Conservation (phyloP, 2,888 invertebrate species). For the Aleiodes testaceus region DNA sequence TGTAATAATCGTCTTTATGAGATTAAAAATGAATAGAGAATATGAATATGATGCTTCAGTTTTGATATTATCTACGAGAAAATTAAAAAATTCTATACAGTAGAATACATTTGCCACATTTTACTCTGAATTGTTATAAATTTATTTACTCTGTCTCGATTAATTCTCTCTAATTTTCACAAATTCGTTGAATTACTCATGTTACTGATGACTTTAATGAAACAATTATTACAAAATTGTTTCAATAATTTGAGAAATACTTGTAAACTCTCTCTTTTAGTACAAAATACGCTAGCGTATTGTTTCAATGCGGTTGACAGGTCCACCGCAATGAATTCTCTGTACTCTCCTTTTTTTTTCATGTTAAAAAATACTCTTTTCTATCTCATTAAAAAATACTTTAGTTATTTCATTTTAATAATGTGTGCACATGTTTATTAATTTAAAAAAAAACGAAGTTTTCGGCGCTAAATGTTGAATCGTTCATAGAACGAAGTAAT, state of each 20-base stretch:
- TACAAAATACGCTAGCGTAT: not conserved
- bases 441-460: not conserved
- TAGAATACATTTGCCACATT: not conserved
- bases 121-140: not conserved
- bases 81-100: not conserved
- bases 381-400: not conserved
- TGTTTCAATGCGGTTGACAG: constrained; percentile 12
- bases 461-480: constrained; percentile 8
- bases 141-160: constrained; percentile 19
- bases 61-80: not conserved
- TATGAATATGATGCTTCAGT: not conserved
- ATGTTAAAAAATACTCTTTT: not conserved
- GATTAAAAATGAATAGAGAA: not conserved
- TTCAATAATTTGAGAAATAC: not conserved
- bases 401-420: constrained; percentile 11
- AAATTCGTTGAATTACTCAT: constrained; percentile 1
- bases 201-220: constrained; percentile 18
- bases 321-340: not conserved
- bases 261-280: not conserved
- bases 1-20: constrained; percentile 4
- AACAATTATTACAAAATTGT: constrained; percentile 3
- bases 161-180: constrained; percentile 8
- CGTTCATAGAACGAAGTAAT: not conserved
- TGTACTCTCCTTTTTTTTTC: not conserved
- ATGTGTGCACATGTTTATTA: constrained; percentile 20